Evolutionary conservation across 2,113 vertebrate genomes (phyloP).

Genomic region (Uropsilus gracilis): DNA sequence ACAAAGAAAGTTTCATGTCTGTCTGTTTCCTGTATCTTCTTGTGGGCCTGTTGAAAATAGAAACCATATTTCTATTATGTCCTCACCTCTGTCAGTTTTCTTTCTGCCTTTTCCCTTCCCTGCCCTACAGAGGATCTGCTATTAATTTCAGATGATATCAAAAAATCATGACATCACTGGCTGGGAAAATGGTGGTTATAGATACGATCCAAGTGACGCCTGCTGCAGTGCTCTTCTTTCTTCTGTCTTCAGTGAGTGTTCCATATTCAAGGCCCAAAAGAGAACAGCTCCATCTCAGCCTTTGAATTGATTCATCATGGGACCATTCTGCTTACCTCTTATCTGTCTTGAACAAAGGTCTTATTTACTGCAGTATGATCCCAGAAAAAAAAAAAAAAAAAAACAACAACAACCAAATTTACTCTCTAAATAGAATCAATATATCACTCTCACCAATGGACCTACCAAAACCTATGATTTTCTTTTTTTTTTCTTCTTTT

Average conservation of each 20-base stretch:
- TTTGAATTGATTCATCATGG: neutral
- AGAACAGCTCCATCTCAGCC: neutral
- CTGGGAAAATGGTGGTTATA: neutral
- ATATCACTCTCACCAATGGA: neutral
- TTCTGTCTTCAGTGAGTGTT: neutral
- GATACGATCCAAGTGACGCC: too few relatives aligned
- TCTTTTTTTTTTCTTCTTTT: neutral
- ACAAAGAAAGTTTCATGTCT: neutral
- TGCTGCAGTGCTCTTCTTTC: neutral
- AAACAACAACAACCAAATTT: neutral
- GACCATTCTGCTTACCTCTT: neutral
- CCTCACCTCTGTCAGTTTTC: neutral
- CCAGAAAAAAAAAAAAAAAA: too few relatives aligned
- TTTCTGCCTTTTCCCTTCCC: neutral
- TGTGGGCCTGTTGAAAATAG: constrained; percentile 4
- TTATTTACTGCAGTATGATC: neutral
- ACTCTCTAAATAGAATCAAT: neutral
- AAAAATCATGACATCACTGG: neutral
- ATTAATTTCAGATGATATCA: neutral
- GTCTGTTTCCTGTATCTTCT: neutral
- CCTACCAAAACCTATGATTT: neutral
- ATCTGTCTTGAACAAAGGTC: neutral
- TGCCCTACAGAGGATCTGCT: neutral
- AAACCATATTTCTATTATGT: neutral
- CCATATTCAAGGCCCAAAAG: neutral